Evolutionary conservation across 1,140 invertebrate species (phyloP), one percentile per base, ranked within the genome.

Genomic region (Drosophila oshimai): DNA sequence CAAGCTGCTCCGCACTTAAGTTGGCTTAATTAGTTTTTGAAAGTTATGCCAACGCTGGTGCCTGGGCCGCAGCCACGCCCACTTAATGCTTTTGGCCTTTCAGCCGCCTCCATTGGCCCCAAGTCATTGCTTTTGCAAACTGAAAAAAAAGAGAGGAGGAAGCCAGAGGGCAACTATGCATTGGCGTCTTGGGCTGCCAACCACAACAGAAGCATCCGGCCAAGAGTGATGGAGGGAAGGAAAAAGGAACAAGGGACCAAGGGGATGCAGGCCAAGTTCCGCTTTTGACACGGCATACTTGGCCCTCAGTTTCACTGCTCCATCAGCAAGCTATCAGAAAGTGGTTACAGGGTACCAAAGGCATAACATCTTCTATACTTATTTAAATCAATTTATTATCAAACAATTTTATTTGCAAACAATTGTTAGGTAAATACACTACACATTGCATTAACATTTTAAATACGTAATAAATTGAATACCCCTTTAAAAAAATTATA

Each of bases 21-120:
- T 89, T 89, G 86, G 78, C 84, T 89, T 89, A 89, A 89, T 89
- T 89, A 89, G 84, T 89, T 89, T 89, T 80, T 76, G 72, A 87
- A 86, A 86, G 81, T 86, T 86, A 86, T 87, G 80, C 80, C 80
- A 86, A 79, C 80, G 70, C 71, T 75, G 65, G 34, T 26, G 49
- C 46, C 37, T 44, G 26, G 7, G 39, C 26, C 64, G 26, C 60
- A 60, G 71, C 61, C 80, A 86, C 80, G 80, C 80, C 80, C 76
- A 64, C 68, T 87, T 87, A 87, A 86, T 86, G 81, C 67, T 55
- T 73, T 72, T 36, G 53, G 53, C 47, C 36, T 58, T 69, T 37
- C 49, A 53, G 51, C 17, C 20, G 51, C 62, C 55, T 50, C 7
- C 44, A 7, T 36, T 51, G 39, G 58, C 60, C 68, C 53, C 45